Evolutionary conservation across 2,113 vertebrate species (phyloP).

Genomic region (Ascaphus truei): DNA sequence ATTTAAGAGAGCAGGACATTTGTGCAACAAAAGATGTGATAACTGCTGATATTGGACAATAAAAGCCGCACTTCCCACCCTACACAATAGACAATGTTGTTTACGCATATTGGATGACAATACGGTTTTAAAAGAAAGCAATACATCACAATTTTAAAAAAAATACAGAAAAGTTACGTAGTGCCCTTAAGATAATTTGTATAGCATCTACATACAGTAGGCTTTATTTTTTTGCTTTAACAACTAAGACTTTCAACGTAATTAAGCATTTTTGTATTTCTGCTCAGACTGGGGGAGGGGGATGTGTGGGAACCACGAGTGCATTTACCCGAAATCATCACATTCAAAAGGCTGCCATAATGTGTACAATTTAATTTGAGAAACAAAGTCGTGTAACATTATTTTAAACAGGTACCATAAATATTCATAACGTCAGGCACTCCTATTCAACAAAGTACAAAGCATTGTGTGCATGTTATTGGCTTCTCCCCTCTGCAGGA

Average conservation of each 20-base stretch:
- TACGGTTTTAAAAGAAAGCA: neutral
- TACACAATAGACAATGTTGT: slow-evolving; percentile 2
- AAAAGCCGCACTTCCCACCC: neutral
- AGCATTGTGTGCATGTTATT: too few relatives aligned
- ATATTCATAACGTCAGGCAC: neutral
- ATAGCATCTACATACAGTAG: neutral
- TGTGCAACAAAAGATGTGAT: neutral
- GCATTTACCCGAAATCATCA: slow-evolving; percentile 40
- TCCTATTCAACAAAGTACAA: too few relatives aligned
- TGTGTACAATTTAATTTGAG: too few relatives aligned
- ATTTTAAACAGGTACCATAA: neutral
- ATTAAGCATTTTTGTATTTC: slow-evolving; percentile 23
- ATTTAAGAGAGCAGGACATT: neutral
- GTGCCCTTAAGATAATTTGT: neutral
- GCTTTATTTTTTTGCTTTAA: too few relatives aligned
- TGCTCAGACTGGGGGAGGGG: slow-evolving; percentile 42
- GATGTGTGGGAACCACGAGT: slow-evolving; percentile 43
- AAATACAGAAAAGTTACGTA: neutral
- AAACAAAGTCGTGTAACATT: neutral
- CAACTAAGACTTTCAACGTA: neutral
- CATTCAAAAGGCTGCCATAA: slow-evolving; percentile 37
- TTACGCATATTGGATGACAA: neutral
- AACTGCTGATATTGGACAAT: slow-evolving; percentile 3
- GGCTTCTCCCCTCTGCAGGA: too few relatives aligned
- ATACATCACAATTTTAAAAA: neutral